Evolutionary conservation across 2,797 vertebrate genomes (phyloP).

Genomic region (Erithacus rubecula): DNA sequence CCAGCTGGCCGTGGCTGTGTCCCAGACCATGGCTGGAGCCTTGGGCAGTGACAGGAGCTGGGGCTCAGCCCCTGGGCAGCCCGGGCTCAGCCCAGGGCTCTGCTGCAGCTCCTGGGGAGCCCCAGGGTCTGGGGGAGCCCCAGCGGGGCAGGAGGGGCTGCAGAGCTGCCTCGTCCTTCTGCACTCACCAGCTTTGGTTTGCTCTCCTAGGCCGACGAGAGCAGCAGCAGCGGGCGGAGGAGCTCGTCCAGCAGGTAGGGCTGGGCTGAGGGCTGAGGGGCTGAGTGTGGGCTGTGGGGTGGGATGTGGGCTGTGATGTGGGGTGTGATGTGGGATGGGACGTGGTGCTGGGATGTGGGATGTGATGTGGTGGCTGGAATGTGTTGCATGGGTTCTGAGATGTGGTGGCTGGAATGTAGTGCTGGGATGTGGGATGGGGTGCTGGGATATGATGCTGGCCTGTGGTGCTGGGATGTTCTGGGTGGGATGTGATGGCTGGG

Average conservation of each 20-base stretch:
- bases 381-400: too few relatives aligned
- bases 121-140: not conserved
- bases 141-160: not conserved
- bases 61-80: not conserved
- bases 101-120: not conserved
- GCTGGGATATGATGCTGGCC: too few relatives aligned
- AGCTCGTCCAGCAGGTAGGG: constrained; percentile 74
- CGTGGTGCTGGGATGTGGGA: too few relatives aligned
- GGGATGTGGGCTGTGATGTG: too few relatives aligned
- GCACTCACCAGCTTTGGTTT: not conserved
- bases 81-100: fast-evolving
- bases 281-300: too few relatives aligned
- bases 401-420: too few relatives aligned
- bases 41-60: fast-evolving
- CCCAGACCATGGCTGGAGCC: fast-evolving
- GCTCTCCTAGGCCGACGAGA: constrained; percentile 69
- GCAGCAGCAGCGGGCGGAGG: constrained; percentile 71
- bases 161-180: not conserved
- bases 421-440: too few relatives aligned
- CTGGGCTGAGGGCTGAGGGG: too few relatives aligned
- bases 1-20: not conserved
- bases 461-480: too few relatives aligned
- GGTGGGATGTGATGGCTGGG: too few relatives aligned
- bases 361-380: too few relatives aligned
- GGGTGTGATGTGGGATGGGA: too few relatives aligned